A percentile compares a stretch with the other conserved stretches of the same genome.
phyloP scores from a whole-genome alignment of 1,140 invertebrate species.

The Aphaenogaster floridana region DNA sequence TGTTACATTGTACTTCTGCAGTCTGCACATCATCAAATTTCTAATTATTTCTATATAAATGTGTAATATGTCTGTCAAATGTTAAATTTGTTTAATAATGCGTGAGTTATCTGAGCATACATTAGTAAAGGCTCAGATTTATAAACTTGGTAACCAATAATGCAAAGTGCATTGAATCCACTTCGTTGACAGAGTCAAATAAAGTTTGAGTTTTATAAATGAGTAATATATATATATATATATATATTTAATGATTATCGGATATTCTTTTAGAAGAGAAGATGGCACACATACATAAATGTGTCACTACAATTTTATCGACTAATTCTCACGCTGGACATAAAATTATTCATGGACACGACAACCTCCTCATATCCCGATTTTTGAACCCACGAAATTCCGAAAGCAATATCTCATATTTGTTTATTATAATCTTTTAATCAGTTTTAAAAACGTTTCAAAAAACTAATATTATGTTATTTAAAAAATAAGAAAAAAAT shows the following conservation, averaged over 20 bases:
- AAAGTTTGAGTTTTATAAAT: neutral
- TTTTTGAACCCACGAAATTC: neutral
- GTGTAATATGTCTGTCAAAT: neutral
- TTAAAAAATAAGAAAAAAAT: neutral
- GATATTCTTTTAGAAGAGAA: neutral
- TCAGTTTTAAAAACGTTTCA: neutral
- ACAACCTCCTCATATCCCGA: neutral
- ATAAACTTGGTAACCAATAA: neutral
- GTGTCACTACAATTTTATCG: neutral
- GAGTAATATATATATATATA: neutral
- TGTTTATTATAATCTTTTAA: neutral
- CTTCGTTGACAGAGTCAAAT: neutral
- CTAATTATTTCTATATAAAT: neutral
- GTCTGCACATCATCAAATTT: neutral
- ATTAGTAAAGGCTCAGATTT: neutral
- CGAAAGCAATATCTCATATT: neutral
- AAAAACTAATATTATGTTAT: neutral
- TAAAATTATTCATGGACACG: neutral
- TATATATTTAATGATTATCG: neutral
- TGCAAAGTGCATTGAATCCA: neutral
- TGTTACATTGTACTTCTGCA: neutral
- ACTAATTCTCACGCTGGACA: neutral
- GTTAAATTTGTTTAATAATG: neutral
- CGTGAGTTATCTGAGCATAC: neutral
- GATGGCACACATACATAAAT: neutral